Conservation (phyloP, 2,888 invertebrate genomes). For the Venusia cambrica region DNA sequence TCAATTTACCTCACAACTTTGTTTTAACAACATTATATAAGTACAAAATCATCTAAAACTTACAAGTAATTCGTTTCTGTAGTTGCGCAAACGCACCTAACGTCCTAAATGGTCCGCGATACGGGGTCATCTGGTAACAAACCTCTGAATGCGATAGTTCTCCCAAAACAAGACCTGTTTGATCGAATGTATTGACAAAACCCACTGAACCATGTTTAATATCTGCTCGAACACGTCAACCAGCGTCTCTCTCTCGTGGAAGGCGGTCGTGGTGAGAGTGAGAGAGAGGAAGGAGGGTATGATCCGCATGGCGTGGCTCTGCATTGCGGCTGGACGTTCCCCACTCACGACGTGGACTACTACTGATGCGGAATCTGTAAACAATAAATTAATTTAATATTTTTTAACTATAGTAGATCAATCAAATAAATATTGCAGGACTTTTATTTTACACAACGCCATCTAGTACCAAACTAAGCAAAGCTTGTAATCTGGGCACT, state of each 20-base stretch:
- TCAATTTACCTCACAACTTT: too few species aligned
- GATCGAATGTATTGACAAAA: conserved; percentile 31
- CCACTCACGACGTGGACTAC: conserved; percentile 92
- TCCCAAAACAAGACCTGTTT: conserved; percentile 36
- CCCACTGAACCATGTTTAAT: conserved; percentile 34
- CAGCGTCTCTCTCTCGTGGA: conserved; percentile 26
- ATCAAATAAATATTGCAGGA: too few species aligned
- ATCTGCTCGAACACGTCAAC: conserved; percentile 31
- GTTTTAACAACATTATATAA: too few species aligned
- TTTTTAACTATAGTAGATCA: too few species aligned
- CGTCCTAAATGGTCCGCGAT: too few species aligned
- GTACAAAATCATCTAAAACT: too few species aligned
- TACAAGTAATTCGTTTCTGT: too few species aligned
- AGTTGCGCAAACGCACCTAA: conserved; percentile 23
- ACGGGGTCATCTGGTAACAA: conserved; percentile 66
- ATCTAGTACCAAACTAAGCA: too few species aligned
- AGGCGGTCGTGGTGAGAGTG: conserved; percentile 19
- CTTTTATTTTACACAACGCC: too few species aligned
- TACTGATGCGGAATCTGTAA: conserved; percentile 88
- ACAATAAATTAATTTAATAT: too few species aligned
- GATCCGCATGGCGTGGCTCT: conserved; percentile 55
- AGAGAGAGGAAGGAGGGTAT: conserved; percentile 33
- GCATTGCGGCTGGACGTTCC: conserved; percentile 84
- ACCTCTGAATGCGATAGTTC: conserved; percentile 40
- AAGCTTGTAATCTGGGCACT: too few species aligned